Conservation (phyloP, 2,888 invertebrate genomes). For the Drosophila stalkeri region DNA sequence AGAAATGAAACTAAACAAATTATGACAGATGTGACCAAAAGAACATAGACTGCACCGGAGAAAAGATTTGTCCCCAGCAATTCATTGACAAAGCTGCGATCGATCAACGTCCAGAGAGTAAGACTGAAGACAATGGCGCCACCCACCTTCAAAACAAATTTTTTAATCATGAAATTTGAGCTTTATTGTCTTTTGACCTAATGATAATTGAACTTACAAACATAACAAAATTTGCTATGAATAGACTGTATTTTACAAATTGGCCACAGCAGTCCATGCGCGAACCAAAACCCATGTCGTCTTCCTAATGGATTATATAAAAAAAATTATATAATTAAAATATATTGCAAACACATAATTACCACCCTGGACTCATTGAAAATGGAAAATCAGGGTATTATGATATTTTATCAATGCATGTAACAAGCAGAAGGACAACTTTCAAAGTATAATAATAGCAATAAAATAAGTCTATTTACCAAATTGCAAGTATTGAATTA, state of each 20-base stretch:
- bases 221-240: slow-evolving; percentile 93
- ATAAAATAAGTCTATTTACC: no score
- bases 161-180: not conserved
- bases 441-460: no score
- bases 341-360: no score
- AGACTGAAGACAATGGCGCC: slow-evolving; percentile 91
- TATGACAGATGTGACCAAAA: slow-evolving; percentile 92
- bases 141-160: slow-evolving; percentile 88
- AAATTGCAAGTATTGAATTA: no score
- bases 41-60: slow-evolving; percentile 93
- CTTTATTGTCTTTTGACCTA: not conserved
- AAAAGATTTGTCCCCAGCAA: slow-evolving; percentile 94
- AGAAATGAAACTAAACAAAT: slow-evolving; percentile 94
- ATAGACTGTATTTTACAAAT: slow-evolving; percentile 94
- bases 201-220: slow-evolving; percentile 89
- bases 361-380: no score
- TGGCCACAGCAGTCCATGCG: slow-evolving; percentile 95
- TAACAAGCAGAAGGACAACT: no score
- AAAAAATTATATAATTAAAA: not conserved
- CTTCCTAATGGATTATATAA: slow-evolving; percentile 67
- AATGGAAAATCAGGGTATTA: no score
- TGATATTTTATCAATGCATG: no score
- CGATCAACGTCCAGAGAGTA: slow-evolving; percentile 93
- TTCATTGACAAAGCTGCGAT: slow-evolving; percentile 93
- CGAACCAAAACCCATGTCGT: slow-evolving; percentile 90